Base-by-base conservation (phyloP, 2,797 vertebrate species). In the Trematomus bernacchii region DNA sequence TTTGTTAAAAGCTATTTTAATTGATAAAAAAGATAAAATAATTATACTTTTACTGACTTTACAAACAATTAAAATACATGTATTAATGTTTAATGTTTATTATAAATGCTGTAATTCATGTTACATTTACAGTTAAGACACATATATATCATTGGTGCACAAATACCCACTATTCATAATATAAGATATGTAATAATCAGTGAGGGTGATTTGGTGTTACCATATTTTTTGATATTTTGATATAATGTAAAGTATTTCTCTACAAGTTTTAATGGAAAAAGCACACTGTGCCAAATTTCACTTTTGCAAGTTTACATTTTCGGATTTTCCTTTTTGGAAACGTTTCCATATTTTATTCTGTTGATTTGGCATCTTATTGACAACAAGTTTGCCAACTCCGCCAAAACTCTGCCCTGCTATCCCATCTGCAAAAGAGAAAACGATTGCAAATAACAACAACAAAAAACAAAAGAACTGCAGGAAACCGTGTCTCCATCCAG, bases 391-490 rank as follows among this genome's bases (percentile, higher is more conserved):
- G 33, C 33, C 33, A 37, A 9, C 33, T 9, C 33, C 8, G 33
- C 33, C 33, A 37, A 37, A 9, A 37, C 14, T 73, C 16, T 54
- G 47, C 19, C 21, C 19, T 13, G 9, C 55, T 37, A 37, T 37
- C 33, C 33, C n/a, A 58, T 57, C 11, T 18, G 0, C 12, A 50
- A 63, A 37, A 55, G 42, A 50, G 40, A 30, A 64, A 51, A 33
- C 12, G 63, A 9, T 43, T 67, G 27, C 63, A 2, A 62, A 68
- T 9, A 37, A 37, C 33, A 9, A 37, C 33, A 37, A 37, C 33
- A 9, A 6, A 33, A 37, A 37, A 37, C 48, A 68, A 68, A 81
- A 74, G 11, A 53, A 27, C 16, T 15, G 16, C 30, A 64, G 66
- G 30, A 60, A 46, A 53, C 11, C 2, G 13, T 43, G 18, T 63